Evolutionary conservation across 2,797 vertebrate genomes (phyloP), one percentile per base, ranked within the genome.

Genomic region (Labroides dimidiatus): DNA sequence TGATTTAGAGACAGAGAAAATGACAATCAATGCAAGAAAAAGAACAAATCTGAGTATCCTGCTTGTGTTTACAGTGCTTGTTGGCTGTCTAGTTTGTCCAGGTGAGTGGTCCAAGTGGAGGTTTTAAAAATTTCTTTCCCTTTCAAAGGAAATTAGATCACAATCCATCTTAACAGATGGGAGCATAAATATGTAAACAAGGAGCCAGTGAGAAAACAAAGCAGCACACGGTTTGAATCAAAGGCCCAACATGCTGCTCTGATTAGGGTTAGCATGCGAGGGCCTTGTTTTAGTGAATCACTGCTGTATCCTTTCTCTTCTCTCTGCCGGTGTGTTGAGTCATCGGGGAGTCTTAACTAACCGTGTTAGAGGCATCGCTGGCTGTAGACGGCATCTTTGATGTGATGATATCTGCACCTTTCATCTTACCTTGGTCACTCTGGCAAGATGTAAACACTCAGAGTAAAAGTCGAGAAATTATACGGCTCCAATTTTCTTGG

Each of bases 241-340:
- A 77, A 59, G 65, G 12, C 54, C 65, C 43, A 9, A 71, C 91
- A 92, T 83, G 81, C 47, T 89, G 92, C 80, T 93, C 77, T 85
- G 77, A 93, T 93, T 92, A 93, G 16, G 50, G 72, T 56, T 91
- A 89, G 88, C 91, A 91, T 91, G 91, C 87, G 58, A 91, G 78
- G 71, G 68, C 69, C 88, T 91, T 84, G 82, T 85, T 89, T 75
- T 75, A 76, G 81, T 85, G 87, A 92, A 78, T 89, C 83, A 85
- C 52, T 45, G 70, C 71, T 57, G 82, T 58, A 49, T 79, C 80
- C 73, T 79, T 68, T 75, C 77, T 59, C 67, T 66, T 66, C 36
- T 68, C 63, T 48, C 13, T 55, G 80, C 78, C 43, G 66, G 41
- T 16, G 54, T 64, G 49, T 82, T 84, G 82, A 93, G 66, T 92